Evolutionary conservation across 2,113 vertebrate genomes (phyloP), one percentile per base, ranked within the genome.

Genomic region (Ia io): DNA sequence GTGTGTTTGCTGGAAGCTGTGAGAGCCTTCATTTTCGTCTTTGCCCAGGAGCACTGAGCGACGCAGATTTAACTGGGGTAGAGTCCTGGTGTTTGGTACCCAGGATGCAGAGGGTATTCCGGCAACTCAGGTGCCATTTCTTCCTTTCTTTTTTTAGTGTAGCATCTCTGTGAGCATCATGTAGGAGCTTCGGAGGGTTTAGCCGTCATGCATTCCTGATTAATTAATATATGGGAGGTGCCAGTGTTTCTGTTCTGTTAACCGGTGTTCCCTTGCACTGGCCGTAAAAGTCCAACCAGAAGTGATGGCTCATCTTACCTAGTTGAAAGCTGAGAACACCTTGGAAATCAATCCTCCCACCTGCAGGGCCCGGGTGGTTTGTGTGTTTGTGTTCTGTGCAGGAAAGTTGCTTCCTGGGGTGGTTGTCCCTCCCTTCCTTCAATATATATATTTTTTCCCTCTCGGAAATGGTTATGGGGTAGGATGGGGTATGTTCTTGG

Each of bases 161-260:
- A 78, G 25, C 40, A 51, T 73, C 77, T 84, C 37, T 70, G 13
- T 59, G n/a, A 92, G 37, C 25, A n/a, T 95, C 37, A 8, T 77
- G 51, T 89, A 10, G 84, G 61, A 14, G 63, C 63, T 83, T 80
- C 84, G 78, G 71, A 93, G 65, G 77, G 63, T 90, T 76, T 79
- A 82, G 83, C 56, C 40, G 37, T 63, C 63, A 20, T 30, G 83
- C 51, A 32, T 85, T 93, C 74, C 83, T 92, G 88, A 91, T 88
- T 96, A 95, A 96, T 97, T 95, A 92, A 97, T 96, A 42, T 47
- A 77, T 59, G 71, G 90, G 89, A 97, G 92, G 85, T 61, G 49
- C 96, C 71, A 23, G 0, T 35, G 85, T 88, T 70, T 85, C 80
- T 93, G 76, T 76, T 73, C 93, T 73, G 79, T 79, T 47, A 61